Base-by-base conservation (phyloP, 2,797 vertebrate species). In the Psittacula echo region DNA sequence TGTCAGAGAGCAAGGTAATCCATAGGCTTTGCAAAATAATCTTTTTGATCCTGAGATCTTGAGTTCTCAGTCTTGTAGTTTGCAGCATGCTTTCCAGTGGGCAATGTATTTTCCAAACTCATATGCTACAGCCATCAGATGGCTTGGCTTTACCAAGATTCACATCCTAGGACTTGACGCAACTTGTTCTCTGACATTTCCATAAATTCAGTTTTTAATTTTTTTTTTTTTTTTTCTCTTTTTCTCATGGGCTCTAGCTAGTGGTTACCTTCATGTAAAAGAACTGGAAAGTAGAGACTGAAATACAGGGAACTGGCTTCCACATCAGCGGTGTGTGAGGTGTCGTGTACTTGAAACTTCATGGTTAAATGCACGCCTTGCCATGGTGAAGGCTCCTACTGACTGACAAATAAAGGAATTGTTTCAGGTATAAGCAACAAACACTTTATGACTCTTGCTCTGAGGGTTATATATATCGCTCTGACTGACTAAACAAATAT, bases 91-190 rank as follows among this genome's bases (percentile, higher is more conserved):
- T 66, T 81, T 62, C 23, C 39, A 44, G 17, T 11, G 47, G 2
- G 11, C 27, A 48, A 2, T 7, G 3, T 37, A 24, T 62, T 39
- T 27, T 54, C 24, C 4, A 22, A 27, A 44, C 3, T 8, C 15
- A 50, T 23, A 47, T 4, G 26, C 15, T 61, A 19, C 30, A 53
- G 15, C 12, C n/a, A 39, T 41, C 20, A 16, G 18, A 13, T 58
- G 27, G 42, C 42, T 50, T 71, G 26, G 12, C 22, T 89, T 79
- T 44, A 70, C 13, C 13, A 37, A n/a, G 19, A 42, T 74, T 89
- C 23, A 27, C 0, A 0, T 44, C 21, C 16, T 26, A 56, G 23
- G 34, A 27, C 13, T 23, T 20, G 62, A 51, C 7, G 9, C 21
- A 85, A 71, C 16, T 50, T 0, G 0, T 41, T 45, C 30, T 73